Conservation (phyloP, 2,888 invertebrate genomes). For the Napeogenes inachia region DNA sequence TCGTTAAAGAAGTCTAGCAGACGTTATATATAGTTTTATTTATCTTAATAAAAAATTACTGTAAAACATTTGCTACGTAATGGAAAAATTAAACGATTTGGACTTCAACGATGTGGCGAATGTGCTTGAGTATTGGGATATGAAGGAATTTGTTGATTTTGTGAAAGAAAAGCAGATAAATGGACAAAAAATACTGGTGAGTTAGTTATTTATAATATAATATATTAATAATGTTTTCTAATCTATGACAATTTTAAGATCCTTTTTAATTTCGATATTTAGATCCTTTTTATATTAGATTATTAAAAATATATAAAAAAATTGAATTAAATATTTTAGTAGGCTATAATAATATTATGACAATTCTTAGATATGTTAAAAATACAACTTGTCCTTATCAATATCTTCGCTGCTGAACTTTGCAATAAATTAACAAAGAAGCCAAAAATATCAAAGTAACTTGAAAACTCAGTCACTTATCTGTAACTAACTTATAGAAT, state of each 20-base stretch:
- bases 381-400: constrained; percentile 20
- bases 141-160: constrained; percentile 54
- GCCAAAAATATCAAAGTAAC: constrained; percentile 31
- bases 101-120: constrained; percentile 43
- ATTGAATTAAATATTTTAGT: no score
- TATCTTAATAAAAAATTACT: no score
- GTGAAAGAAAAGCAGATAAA: constrained; percentile 50
- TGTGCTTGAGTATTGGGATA: constrained; percentile 44
- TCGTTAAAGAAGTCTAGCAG: no score
- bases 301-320: no score
- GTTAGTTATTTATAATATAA: constrained; percentile 24
- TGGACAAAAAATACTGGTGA: constrained; percentile 57
- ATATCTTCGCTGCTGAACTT: constrained; percentile 26
- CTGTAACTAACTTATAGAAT: constrained; percentile 49
- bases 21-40: no score
- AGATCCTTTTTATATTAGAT: no score
- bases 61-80: background rate
- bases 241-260: no score
- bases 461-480: constrained; percentile 33
- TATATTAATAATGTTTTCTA: background rate
- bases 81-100: constrained; percentile 44
- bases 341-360: no score
- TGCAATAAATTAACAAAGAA: constrained; percentile 29
- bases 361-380: no score
- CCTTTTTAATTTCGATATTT: no score